phyloP scores from a whole-genome alignment of 2,797 vertebrate genomes.

The Chanos chanos region DNA sequence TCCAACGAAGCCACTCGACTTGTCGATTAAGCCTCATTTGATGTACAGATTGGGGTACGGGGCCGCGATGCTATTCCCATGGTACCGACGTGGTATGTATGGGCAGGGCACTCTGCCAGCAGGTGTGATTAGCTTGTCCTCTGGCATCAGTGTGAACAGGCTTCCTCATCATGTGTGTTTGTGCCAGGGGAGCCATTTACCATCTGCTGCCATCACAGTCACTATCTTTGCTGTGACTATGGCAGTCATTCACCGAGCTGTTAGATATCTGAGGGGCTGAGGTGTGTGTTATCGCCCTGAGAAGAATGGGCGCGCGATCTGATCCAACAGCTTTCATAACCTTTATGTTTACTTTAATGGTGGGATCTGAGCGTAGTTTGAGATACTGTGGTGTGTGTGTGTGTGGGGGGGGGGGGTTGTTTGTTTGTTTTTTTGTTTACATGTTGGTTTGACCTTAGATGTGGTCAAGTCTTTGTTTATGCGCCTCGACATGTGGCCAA shows the following conservation, averaged over 20 bases:
- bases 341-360: no score
- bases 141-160: conserved; percentile 52
- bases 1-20: not conserved
- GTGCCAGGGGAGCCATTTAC: conserved; percentile 39
- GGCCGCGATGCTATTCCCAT: not conserved
- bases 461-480: conserved; percentile 12
- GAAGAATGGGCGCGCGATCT: not conserved
- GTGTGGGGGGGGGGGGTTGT: not conserved
- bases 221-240: conserved; percentile 21
- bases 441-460: conserved; percentile 19
- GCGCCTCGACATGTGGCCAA: conserved; percentile 11
- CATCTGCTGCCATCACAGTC: conserved; percentile 46
- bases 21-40: not conserved
- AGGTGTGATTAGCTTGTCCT: conserved; percentile 54
- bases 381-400: not conserved
- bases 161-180: conserved; percentile 40
- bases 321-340: no score
- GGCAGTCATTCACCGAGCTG: conserved; percentile 20
- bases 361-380: not conserved
- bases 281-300: conserved; percentile 16
- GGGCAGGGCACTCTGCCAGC: conserved; percentile 41
- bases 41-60: conserved; percentile 13
- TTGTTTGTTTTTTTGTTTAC: not conserved
- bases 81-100: conserved; percentile 24
- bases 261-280: conserved; percentile 9